Evolutionary conservation across 2,797 vertebrate species (phyloP).

Genomic region (Enteromius fasciolatus): DNA sequence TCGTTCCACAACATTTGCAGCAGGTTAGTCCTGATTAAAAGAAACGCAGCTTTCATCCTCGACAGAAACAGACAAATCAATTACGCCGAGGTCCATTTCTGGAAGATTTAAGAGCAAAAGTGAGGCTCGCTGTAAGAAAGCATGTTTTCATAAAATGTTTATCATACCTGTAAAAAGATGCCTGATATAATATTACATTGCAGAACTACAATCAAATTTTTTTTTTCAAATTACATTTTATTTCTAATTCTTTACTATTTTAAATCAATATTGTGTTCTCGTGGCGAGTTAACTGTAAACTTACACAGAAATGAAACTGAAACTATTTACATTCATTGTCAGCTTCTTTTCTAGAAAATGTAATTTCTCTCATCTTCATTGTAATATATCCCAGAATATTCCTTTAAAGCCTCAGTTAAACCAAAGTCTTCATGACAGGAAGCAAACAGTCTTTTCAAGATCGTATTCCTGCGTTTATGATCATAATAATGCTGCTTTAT

Average conservation of each 20-base stretch:
- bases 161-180: not conserved
- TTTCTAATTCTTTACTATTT: not conserved
- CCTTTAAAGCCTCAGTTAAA: not conserved
- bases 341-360: constrained; percentile 48
- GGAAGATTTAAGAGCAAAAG: not conserved
- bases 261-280: not conserved
- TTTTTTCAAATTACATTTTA: too few relatives aligned
- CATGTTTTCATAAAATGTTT: not conserved
- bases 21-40: too few relatives aligned
- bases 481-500: not conserved
- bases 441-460: not conserved
- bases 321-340: not conserved
- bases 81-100: not conserved
- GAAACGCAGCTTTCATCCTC: not conserved
- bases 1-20: not conserved
- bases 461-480: not conserved
- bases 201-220: not conserved
- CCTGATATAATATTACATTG: not conserved
- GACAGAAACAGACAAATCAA: not conserved
- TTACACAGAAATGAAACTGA: not conserved
- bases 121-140: too few relatives aligned
- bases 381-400: not conserved
- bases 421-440: not conserved
- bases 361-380: constrained; percentile 55
- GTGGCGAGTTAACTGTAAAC: not conserved